Conservation (phyloP, 2,797 vertebrate genomes). For the Melanotaenia pygmaea region DNA sequence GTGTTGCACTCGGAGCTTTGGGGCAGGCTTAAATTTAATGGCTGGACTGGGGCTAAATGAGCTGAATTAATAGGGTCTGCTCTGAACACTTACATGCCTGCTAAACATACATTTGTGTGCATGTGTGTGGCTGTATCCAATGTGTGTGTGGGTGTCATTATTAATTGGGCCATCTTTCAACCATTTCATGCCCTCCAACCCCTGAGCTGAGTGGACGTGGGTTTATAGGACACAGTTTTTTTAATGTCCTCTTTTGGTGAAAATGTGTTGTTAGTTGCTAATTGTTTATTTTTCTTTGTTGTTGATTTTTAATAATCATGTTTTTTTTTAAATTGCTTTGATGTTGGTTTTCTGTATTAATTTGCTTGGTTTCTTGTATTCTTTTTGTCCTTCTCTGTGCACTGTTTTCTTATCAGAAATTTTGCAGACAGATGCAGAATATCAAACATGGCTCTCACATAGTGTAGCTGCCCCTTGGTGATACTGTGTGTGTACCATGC, state of each 20-base stretch:
- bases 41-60: constrained; percentile 82
- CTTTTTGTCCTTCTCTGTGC: constrained; percentile 22
- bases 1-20: constrained; percentile 63
- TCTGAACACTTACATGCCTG: constrained; percentile 79
- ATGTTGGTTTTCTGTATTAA: constrained; percentile 5
- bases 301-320: background rate
- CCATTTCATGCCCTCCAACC: constrained; percentile 67
- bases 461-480: constrained; percentile 44
- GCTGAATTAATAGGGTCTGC: constrained; percentile 83
- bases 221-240: constrained; percentile 44
- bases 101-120: constrained; percentile 70
- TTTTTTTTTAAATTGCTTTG: background rate
- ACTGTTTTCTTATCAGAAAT: constrained; percentile 57
- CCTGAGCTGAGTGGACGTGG: constrained; percentile 42
- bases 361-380: constrained; percentile 26
- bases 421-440: constrained; percentile 74
- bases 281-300: constrained; percentile 14
- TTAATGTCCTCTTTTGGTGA: constrained; percentile 23
- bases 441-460: constrained; percentile 60
- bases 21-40: constrained; percentile 81
- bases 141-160: constrained; percentile 40
- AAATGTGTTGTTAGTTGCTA: background rate
- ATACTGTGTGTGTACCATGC: constrained; percentile 45
- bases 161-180: constrained; percentile 76
- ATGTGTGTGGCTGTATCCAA: constrained; percentile 19